Conservation (phyloP, 2,113 vertebrate genomes). For the human region DNA sequence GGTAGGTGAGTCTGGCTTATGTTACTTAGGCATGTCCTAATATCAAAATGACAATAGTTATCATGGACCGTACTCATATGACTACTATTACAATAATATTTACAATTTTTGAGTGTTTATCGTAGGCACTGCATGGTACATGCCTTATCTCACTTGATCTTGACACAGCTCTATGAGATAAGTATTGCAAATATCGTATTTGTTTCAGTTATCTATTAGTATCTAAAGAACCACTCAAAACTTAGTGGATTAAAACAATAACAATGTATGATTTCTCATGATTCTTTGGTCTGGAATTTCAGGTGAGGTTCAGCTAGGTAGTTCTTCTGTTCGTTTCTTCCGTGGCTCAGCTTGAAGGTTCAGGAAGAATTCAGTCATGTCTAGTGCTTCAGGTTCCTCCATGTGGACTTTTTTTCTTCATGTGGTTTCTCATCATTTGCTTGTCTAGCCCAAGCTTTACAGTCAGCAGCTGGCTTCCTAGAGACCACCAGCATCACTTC, state of each 20-base stretch:
- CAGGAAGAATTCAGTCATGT: background rate
- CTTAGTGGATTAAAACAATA: background rate
- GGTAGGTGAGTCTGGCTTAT: background rate
- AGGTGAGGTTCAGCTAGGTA: background rate
- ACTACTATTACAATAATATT: background rate
- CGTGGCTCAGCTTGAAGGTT: background rate
- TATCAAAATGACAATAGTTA: background rate
- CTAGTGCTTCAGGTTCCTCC: too few relatives aligned
- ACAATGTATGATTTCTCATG: background rate
- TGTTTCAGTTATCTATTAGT: background rate
- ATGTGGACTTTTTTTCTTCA: rapidly evolving
- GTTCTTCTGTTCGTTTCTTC: background rate
- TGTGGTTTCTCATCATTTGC: rapidly evolving
- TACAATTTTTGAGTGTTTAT: background rate
- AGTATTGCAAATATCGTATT: background rate
- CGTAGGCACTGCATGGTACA: background rate
- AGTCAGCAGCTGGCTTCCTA: background rate
- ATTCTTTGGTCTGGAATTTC: background rate
- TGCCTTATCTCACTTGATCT: background rate
- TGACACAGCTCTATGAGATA: background rate
- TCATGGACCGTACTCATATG: background rate
- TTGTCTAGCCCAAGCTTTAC: background rate
- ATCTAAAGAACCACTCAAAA: background rate
- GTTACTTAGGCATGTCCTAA: background rate
- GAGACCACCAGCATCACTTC: too few relatives aligned